Evolutionary conservation across 2,888 invertebrate genomes (phyloP), one percentile per base, ranked within the genome.

Genomic region (Clistopyga incitator): DNA sequence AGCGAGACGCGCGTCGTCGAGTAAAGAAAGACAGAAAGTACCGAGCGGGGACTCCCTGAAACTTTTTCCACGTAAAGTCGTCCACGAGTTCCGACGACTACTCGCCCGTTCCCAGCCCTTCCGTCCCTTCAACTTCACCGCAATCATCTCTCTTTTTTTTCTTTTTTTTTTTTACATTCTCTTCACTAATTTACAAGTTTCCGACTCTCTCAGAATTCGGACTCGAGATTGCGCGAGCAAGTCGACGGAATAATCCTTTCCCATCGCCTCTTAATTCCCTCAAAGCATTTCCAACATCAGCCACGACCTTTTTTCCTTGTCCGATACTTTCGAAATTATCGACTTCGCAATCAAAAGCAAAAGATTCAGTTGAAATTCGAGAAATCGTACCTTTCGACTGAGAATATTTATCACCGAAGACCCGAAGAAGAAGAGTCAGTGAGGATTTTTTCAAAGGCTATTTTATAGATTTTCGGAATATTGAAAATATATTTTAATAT

Each of bases 61-160:
- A 81, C 54, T 77, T 77, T 81, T 67, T 52, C 71, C 47, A 45
- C 81, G 64, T 45, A 76, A 71, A 81, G 81, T 81, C 71, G 42
- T 56, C 34, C 54, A 64, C 71, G 29, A 59, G 38, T 72, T 72
- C 65, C 34, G 50, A 71, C 54, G 38, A 71, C 76, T 71, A 52
- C 68, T 59, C 81, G 20, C 61, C 75, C 45, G 42, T 38, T 23
- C 13, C 25, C 29, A 13, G 11, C 68, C 4, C 18, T 25, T 15
- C 15, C 68, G 25, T 18, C 23, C 52, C 25, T 50, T 59, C 15
- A 81, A 81, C 76, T 81, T 76, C 38, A 42, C 68, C 75, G 64
- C 59, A 59, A 81, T 76, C 75, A 59, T 81, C 68, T 38, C 23
- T 45, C 29, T 65, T 38, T 45, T 15, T 20, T 65, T 54, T 52